Evolutionary conservation across 2,113 vertebrate genomes (phyloP).

Genomic region (Theropithecus gelada): DNA sequence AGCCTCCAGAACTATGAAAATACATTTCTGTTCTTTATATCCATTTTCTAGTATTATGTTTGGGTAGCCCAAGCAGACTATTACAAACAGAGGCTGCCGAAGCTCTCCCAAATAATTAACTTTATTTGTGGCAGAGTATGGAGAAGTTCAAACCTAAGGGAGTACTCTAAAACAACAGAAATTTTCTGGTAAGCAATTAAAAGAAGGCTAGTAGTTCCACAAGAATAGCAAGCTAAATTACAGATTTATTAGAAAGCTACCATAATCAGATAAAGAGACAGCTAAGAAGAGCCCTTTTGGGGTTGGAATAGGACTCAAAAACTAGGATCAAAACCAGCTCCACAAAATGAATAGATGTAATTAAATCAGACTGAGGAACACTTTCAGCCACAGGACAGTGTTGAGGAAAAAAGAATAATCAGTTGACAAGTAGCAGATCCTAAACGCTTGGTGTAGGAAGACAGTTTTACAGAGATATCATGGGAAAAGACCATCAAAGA

Average conservation of each 20-base stretch:
- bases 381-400: background rate
- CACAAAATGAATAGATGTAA: background rate
- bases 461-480: background rate
- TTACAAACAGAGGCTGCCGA: background rate
- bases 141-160: background rate
- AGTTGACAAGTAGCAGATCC: too few species aligned
- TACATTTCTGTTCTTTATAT: background rate
- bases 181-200: background rate
- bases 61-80: background rate
- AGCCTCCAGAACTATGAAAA: background rate
- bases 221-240: background rate
- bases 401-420: background rate
- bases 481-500: background rate
- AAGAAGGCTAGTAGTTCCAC: background rate
- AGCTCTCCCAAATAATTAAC: background rate
- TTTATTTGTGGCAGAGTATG: background rate
- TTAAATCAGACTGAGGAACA: background rate
- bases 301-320: background rate
- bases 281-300: background rate
- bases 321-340: background rate
- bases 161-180: background rate
- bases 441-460: background rate
- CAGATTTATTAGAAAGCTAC: background rate
- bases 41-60: background rate
- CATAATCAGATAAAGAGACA: background rate